Base-by-base conservation (phyloP, 2,113 vertebrate genomes). In the Noctilio leporinus region DNA sequence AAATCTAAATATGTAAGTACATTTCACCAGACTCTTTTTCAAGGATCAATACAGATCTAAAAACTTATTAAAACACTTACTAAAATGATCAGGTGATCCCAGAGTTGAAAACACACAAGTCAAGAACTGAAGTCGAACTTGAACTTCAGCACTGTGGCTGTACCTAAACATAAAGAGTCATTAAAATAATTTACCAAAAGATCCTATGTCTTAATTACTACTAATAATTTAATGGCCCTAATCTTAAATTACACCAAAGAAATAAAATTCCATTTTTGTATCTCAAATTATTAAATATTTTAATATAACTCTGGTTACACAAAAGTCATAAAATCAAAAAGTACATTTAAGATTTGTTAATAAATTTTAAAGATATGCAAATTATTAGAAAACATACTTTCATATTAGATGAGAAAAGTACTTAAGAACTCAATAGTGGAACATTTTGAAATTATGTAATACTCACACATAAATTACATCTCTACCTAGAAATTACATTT, bases 91-190 rank as follows among this genome's bases (percentile, higher is more conserved):
- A 22, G 99, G 99, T 67, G 99, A 99, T 95, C 99, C 99, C 92
- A 99, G 98, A 12, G 99, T 99, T 93, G 99, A 99, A 98, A 99
- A 99, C 65, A 99, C 99, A 75, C 99, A 99, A 0, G 99, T 99
- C 98, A 99, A 98, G 97, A 99, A 99, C 55, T 99, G 99, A 87
- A 99, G 99, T 51, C 99, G 99, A 94, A 99, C 99, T 98, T 99
- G 99, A 97, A 99, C 99, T 98, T 99, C 99, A 0, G 99, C 99
- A 87, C 99, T 99, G 98, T 99, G 99, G 96, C 99, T 99, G 97
- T 99, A 99, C 96, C 99, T 99, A 95, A 75, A 97, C 93, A 85
- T 28, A 90, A 93, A 96, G 96, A 94, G 59, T 47, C 38, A 82
- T 95, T 59, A 89, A 96, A 86, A 97, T 28, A 4, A 2, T 94